phyloP scores from a whole-genome alignment of 1,140 invertebrate species.

The Oryctes rhinoceros region DNA sequence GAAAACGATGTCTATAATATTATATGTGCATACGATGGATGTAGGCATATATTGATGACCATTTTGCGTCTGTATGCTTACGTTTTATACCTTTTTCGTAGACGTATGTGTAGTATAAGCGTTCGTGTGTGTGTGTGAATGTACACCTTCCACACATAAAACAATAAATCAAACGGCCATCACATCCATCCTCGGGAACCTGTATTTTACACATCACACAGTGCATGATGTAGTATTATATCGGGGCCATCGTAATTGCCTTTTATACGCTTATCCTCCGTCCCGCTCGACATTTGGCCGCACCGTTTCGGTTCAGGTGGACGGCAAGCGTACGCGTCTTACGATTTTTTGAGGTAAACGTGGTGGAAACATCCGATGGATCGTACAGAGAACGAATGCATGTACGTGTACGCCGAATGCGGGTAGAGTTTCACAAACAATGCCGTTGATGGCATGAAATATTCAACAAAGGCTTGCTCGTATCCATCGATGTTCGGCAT shows the following conservation, averaged over 20 bases:
- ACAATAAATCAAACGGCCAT: slow-evolving; percentile 15
- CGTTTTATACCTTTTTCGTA: background rate
- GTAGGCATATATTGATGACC: slow-evolving; percentile 18
- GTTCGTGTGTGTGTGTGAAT: background rate
- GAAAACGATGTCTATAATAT: background rate
- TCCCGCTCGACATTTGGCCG: background rate
- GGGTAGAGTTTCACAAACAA: background rate
- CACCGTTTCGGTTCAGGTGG: background rate
- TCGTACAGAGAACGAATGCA: background rate
- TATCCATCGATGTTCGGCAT: background rate
- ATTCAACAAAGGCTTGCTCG: background rate
- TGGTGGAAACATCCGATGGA: background rate
- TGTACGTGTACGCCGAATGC: no score
- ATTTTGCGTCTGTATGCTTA: background rate
- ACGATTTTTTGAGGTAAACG: background rate
- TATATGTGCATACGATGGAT: background rate
- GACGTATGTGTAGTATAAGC: background rate
- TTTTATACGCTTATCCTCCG: slow-evolving; percentile 23
- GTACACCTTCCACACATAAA: slow-evolving; percentile 5
- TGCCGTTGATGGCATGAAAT: background rate
- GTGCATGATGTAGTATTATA: slow-evolving; percentile 43
- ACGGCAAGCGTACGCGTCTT: background rate
- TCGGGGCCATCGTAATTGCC: slow-evolving; percentile 42
- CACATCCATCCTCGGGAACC: slow-evolving; percentile 27
- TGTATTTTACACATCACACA: slow-evolving; percentile 44